Evolutionary conservation across 2,888 invertebrate genomes (phyloP), one percentile per base, ranked within the genome.

Genomic region (Fragum whitleyi): DNA sequence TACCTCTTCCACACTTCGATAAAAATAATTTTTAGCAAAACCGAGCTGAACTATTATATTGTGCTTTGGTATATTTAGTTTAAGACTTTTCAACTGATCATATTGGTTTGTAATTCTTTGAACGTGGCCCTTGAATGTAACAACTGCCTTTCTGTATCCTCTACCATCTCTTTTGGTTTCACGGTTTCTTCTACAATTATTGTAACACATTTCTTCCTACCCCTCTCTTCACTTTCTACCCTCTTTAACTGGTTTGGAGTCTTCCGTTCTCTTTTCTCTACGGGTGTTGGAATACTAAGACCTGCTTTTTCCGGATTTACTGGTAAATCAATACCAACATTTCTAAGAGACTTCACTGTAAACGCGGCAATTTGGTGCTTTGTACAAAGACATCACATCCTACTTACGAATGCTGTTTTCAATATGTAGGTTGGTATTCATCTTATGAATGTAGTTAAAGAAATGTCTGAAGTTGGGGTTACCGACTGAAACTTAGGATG

Each of bases 21-120:
- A 86, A 16, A 42, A 36, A 42, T 83, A 86, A 76, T 86, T 85
- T 74, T 85, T 82, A 16, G 81, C 81, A 26, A 81, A 77, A 53
- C 77, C 77, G 2, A 81, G 47, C 71, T 81, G 75, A n/a, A 77
- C 53, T 21, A 77, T 62, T n/a, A 81, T 74, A 21, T 81, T 21
- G 36, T 81, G 74, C n/a, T 36, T 42, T 2, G 77, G 74, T 53
- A 81, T n/a, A 7, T 74, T 74, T 9, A 65, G 47, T 67, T 81
- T 81, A 2, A 81, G 57, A 3, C 7, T 11, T 16, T 55, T 65
- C 21, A 83, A 28, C 61, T 81, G 53, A 29, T 74, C 62, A 69
- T 83, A 88, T 57, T 87, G 86, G 32, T 11, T 83, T 3, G 53
- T 19, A n/a, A 86, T 70, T 39, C 79, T 57, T 7, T 62, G 47